Base-by-base conservation (phyloP, 2,888 invertebrate genomes). In the Drosophila subsilvestris region DNA sequence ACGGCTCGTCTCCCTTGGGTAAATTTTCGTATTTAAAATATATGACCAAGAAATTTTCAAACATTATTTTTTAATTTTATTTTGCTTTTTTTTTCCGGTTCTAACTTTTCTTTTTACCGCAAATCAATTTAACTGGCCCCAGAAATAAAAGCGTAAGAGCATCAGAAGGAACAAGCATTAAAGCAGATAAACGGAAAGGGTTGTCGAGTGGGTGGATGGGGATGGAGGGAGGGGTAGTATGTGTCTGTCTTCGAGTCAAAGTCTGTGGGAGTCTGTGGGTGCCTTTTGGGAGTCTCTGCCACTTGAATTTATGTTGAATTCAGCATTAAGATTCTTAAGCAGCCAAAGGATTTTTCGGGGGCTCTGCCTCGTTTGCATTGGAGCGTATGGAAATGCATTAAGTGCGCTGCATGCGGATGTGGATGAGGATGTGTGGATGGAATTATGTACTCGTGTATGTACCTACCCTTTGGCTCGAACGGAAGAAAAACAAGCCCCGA, bases 21-120 rank as follows among this genome's bases (percentile, higher is more conserved):
- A 74, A 76, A 81, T 86, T 78, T 78, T 86, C 57, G 87, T 81
- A 84, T 83, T 84, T 83, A 74, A 76, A 80, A 83, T 86, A 86
- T 86, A 86, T 78, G 85, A 69, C 81, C 75, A 78, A 84, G 85
- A 83, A 86, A 84, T 84, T 75, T 75, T 76, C 55, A 84, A 83
- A 74, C 85, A 78, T 84, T 83, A 84, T 79, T 86, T 86, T 83
- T 84, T 78, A 76, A 84, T 83, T 86, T 86, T 66, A 58, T 76
- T 74, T 69, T 60, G 47, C 58, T 48, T 48, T 44, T 61, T 48
- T 54, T 50, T 44, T 47, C 48, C 10, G 25, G 37, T 9, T 14
- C 22, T 3, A 42, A 49, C 32, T 69, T 59, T 60, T 49, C 49
- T 45, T 37, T 54, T 51, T 74, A 58, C 75, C 72, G 55, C 72